These are phyloP conservation scores for Sialis fuliginosa DNA, from an alignment of 2,888 invertebrate genomes.

Conservation along the genomic window DNA sequence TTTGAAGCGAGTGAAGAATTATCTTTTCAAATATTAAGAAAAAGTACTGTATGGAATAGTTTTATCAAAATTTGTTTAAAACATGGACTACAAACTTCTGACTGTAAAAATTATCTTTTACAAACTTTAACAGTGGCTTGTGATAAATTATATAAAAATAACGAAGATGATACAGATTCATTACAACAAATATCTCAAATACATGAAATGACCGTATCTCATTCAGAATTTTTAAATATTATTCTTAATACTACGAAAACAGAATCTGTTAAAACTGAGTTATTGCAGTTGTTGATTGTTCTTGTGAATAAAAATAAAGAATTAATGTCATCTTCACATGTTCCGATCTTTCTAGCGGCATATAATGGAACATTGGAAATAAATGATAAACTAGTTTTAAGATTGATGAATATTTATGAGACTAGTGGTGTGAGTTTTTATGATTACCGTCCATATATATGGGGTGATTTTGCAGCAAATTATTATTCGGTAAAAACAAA, in stretches of 20 bases:
- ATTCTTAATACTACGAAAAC: conserved; percentile 34
- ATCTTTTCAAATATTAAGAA: not conserved
- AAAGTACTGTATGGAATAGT: not conserved
- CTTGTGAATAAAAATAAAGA: conserved; percentile 43
- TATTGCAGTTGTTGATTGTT: conserved; percentile 44
- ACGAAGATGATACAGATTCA: conserved; percentile 15
- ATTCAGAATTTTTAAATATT: conserved; percentile 59
- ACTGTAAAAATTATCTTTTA: not conserved
- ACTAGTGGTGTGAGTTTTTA: conserved; percentile 41
- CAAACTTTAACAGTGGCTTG: not conserved
- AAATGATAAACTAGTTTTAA: conserved; percentile 51
- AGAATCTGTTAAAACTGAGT: conserved; percentile 34
- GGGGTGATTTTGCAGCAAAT: conserved; percentile 64
- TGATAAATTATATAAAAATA: not conserved
- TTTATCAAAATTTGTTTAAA: conserved; percentile 1
- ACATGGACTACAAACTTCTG: not conserved
- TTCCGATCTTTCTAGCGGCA: conserved; percentile 59
- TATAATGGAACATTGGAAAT: conserved; percentile 55
- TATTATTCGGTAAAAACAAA: conserved; percentile 52
- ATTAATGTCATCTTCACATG: conserved; percentile 46
- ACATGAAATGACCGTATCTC: conserved; percentile 54
- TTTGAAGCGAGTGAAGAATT: not conserved
- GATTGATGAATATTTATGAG: conserved; percentile 52
- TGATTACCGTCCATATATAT: conserved; percentile 59
- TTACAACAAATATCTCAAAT: not conserved